These are phyloP conservation scores for Eupeodes corollae DNA, from an alignment of 1,140 invertebrate genomes.

Conservation along the genomic window DNA sequence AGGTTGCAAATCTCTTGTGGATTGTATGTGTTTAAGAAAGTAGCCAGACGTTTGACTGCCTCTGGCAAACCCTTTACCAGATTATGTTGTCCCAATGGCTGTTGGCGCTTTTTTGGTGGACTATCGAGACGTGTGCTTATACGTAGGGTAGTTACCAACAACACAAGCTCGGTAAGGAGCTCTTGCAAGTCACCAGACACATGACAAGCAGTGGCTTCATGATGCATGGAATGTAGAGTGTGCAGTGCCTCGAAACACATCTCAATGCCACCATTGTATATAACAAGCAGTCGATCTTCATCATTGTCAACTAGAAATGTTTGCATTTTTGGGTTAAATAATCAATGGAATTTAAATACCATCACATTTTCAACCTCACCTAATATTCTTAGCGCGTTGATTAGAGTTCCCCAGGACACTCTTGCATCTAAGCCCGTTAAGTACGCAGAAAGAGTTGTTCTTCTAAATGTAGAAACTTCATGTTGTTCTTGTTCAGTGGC, in stretches of 20 bases:
- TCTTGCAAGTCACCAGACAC: conserved; percentile 72
- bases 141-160: conserved; percentile 26
- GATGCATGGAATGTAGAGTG: conserved; percentile 85
- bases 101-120: conserved; percentile 25
- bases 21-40: conserved; percentile 81
- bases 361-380: conserved; percentile 24
- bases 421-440: conserved; percentile 46
- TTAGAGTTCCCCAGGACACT: conserved; percentile 61
- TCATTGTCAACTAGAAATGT: conserved; percentile 55
- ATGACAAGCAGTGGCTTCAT: conserved; percentile 83
- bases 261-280: conserved; percentile 77
- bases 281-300: conserved; percentile 77
- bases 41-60: conserved; percentile 69
- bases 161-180: conserved; percentile 55
- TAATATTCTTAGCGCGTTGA: conserved; percentile 74
- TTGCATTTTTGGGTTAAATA: background rate
- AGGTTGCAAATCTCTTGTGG: conserved; percentile 71
- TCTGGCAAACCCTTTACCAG: conserved; percentile 72
- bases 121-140: conserved; percentile 22
- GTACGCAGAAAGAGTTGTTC: conserved; percentile 73
- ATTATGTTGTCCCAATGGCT: conserved; percentile 27
- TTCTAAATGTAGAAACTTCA: conserved; percentile 70
- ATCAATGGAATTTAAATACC: background rate
- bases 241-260: conserved; percentile 84
- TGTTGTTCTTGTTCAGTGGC: conserved; percentile 64